Evolutionary conservation across 1,140 invertebrate genomes (phyloP).

Genomic region (Phenacoccus solenopsis): DNA sequence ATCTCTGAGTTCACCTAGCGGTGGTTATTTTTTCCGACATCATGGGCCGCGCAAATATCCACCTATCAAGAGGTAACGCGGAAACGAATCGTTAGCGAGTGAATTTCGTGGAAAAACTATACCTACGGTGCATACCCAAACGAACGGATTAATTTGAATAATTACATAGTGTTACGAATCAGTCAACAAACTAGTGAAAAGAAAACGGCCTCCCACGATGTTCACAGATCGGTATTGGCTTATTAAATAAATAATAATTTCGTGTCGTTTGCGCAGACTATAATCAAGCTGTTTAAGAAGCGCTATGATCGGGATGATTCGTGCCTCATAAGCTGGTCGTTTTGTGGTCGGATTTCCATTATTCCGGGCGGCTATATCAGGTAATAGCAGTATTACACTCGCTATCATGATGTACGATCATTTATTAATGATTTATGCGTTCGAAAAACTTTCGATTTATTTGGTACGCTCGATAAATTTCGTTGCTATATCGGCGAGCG

Average conservation of each 20-base stretch:
- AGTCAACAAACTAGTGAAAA: neutral
- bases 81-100: neutral
- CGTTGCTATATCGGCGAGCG: no score
- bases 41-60: neutral
- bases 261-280: neutral
- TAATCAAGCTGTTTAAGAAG: neutral
- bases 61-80: neutral
- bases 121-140: neutral
- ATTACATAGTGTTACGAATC: neutral
- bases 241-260: neutral
- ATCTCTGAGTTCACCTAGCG: neutral
- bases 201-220: neutral
- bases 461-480: no score
- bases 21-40: neutral
- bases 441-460: neutral
- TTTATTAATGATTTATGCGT: neutral
- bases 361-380: neutral
- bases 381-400: neutral
- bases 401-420: neutral
- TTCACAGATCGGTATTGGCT: constrained; percentile 1
- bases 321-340: neutral
- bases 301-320: neutral
- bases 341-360: neutral
- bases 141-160: neutral
- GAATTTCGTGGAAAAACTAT: neutral